phyloP scores from a whole-genome alignment of 2,888 invertebrate species.

The Tachina fera region DNA sequence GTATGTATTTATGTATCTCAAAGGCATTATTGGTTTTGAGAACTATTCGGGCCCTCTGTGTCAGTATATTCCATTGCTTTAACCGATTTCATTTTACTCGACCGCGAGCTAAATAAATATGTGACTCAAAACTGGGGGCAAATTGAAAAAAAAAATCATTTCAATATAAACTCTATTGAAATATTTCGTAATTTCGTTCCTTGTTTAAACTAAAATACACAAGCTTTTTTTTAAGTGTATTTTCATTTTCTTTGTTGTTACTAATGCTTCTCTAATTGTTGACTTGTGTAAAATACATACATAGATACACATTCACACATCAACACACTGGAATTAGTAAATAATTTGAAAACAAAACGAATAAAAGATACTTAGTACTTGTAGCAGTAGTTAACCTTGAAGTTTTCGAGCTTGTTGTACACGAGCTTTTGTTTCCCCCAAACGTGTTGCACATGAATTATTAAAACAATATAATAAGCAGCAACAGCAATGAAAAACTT shows the following conservation, averaged over 20 bases:
- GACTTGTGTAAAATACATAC: conserved; percentile 37
- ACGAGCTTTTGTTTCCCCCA: conserved; percentile 57
- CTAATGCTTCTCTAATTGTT: conserved; percentile 47
- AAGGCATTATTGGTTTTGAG: too few relatives aligned
- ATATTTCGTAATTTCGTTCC: too few relatives aligned
- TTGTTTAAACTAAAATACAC: neutral
- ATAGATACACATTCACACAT: conserved; percentile 2
- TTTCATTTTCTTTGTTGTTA: conserved; percentile 10
- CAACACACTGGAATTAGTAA: neutral
- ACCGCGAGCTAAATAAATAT: too few relatives aligned
- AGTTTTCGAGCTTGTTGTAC: conserved; percentile 60
- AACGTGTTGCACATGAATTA: conserved; percentile 60
- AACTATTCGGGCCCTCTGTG: too few relatives aligned
- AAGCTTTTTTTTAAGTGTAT: neutral
- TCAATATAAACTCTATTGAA: too few relatives aligned
- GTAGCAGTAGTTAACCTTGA: conserved; percentile 66
- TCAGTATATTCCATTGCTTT: too few relatives aligned
- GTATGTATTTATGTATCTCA: too few relatives aligned
- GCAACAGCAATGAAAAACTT: conserved; percentile 37
- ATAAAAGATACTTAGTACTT: conserved; percentile 19
- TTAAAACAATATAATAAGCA: conserved; percentile 30
- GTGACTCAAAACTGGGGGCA: too few relatives aligned
- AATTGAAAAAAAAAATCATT: too few relatives aligned
- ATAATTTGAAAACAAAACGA: conserved; percentile 14
- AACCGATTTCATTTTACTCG: too few relatives aligned